Percentiles rank a stretch among this genome's conserved stretches.
These are phyloP conservation scores for Harmothoe impar DNA, from an alignment of 2,888 invertebrate species.

Conservation along the genomic window DNA sequence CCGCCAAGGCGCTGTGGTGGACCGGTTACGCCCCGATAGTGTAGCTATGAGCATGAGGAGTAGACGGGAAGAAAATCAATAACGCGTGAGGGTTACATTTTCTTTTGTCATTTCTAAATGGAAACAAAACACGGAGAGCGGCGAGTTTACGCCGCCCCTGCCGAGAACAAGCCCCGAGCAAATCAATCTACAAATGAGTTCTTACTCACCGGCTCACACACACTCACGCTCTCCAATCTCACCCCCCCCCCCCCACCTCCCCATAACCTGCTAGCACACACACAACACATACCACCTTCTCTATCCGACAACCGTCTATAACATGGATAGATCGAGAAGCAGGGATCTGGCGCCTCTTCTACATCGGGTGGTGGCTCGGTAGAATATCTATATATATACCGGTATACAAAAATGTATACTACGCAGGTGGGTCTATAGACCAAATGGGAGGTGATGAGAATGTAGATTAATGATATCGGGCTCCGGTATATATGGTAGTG, in stretches of 20 bases:
- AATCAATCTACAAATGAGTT: conserved; percentile 52
- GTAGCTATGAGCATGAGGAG: neutral
- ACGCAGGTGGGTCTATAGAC: too few relatives aligned
- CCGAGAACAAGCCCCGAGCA: conserved; percentile 47
- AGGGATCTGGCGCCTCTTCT: too few relatives aligned
- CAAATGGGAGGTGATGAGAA: too few relatives aligned
- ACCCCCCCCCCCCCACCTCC: neutral
- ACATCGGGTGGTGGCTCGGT: too few relatives aligned
- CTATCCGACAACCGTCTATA: neutral
- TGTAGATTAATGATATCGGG: too few relatives aligned
- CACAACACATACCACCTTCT: neutral
- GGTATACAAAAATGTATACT: too few relatives aligned
- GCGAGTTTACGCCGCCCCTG: neutral
- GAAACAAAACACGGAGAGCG: conserved; percentile 33
- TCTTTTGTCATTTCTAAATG: conserved; percentile 43
- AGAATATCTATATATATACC: too few relatives aligned
- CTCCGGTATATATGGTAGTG: too few relatives aligned
- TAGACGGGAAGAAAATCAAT: neutral
- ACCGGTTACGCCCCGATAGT: neutral
- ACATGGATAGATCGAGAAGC: too few relatives aligned
- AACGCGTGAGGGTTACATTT: conserved; percentile 24
- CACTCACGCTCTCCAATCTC: neutral
- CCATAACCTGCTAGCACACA: neutral
- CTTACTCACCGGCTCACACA: neutral
- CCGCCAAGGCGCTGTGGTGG: neutral